phyloP scores from a whole-genome alignment of 2,888 invertebrate species.

The Epirrita christyi region DNA sequence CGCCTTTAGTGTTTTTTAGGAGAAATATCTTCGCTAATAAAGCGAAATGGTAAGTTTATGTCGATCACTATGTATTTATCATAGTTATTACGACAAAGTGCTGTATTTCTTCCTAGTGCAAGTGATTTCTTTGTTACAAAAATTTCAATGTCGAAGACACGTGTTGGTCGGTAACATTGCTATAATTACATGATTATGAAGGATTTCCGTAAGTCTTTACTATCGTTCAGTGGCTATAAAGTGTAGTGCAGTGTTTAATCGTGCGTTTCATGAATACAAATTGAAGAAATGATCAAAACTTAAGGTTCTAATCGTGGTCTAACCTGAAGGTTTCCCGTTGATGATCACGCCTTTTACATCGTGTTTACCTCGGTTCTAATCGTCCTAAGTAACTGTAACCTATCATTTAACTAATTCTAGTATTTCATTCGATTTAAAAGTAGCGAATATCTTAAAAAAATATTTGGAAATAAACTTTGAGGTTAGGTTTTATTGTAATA shows the following conservation, averaged over 20 bases:
- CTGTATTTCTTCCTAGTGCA: constrained; percentile 49
- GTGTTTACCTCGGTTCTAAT: constrained; percentile 26
- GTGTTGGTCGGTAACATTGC: constrained; percentile 36
- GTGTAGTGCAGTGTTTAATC: constrained; percentile 19
- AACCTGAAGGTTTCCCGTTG: constrained; percentile 7
- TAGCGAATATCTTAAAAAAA: background rate
- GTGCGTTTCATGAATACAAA: background rate
- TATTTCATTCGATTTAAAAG: background rate
- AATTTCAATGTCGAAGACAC: constrained; percentile 35
- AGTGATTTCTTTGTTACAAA: constrained; percentile 42
- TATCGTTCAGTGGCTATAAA: constrained; percentile 10
- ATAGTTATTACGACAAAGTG: constrained; percentile 41
- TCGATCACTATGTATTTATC: constrained; percentile 44
- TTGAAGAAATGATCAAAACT: background rate
- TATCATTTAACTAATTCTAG: background rate
- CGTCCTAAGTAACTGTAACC: background rate
- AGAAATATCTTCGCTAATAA: constrained; percentile 75
- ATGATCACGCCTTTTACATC: constrained; percentile 12
- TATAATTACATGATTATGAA: constrained; percentile 19
- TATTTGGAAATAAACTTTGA: background rate
- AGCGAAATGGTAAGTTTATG: constrained; percentile 81
- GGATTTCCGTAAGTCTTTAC: constrained; percentile 26
- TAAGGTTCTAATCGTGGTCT: no score
- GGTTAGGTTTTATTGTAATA: background rate
- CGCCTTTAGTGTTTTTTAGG: constrained; percentile 75